These are phyloP conservation scores for Microcebus griseorufus DNA, from an alignment of 2,113 vertebrate genomes.

Conservation along the genomic window DNA sequence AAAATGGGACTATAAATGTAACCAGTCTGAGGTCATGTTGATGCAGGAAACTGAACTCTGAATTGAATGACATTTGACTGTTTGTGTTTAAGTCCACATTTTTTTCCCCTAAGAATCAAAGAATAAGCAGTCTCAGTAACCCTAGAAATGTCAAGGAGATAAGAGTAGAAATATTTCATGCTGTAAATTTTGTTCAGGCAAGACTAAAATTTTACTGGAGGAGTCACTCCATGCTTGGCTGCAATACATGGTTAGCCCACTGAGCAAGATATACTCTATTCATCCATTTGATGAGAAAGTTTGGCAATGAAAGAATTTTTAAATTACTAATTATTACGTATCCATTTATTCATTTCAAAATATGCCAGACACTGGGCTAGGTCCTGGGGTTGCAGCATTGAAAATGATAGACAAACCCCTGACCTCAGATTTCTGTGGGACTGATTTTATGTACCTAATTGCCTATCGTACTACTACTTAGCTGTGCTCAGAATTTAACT, in stretches of 20 bases:
- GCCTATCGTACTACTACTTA: background rate
- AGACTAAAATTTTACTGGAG: background rate
- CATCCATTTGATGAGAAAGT: background rate
- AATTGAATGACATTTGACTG: conserved; percentile 25
- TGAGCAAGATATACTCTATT: background rate
- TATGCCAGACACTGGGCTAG: background rate
- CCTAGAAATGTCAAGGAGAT: conserved; percentile 42
- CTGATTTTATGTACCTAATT: background rate
- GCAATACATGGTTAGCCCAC: background rate
- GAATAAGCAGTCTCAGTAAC: background rate
- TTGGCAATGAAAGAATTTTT: background rate
- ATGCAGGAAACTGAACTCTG: background rate
- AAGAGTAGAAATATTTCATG: background rate
- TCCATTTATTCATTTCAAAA: conserved; percentile 15
- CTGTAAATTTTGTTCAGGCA: background rate
- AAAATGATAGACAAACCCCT: background rate
- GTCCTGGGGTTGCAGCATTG: background rate
- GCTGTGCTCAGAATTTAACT: background rate
- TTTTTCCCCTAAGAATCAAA: background rate
- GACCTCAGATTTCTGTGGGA: background rate
- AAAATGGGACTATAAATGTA: background rate
- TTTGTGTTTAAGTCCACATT: background rate
- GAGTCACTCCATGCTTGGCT: background rate
- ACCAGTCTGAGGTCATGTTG: background rate
- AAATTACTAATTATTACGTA: background rate